These are phyloP conservation scores for Lepidostoma basale DNA, from an alignment of 1,140 invertebrate species.

Conservation along the genomic window DNA sequence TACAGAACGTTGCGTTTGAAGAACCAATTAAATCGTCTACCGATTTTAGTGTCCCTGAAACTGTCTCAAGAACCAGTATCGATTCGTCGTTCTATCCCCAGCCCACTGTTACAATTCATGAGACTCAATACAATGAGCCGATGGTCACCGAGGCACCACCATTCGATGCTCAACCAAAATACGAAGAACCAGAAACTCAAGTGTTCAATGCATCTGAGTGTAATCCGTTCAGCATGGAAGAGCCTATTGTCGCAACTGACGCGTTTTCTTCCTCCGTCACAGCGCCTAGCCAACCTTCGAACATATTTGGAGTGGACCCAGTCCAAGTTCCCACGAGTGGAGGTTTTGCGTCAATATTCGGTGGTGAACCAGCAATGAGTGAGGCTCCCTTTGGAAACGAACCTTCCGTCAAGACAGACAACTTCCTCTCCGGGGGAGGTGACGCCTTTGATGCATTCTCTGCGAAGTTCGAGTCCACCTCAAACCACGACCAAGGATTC, in stretches of 20 bases:
- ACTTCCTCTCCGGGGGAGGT: not conserved
- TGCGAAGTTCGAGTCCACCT: slow-evolving; percentile 78
- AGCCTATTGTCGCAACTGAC: not conserved
- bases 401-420: not conserved
- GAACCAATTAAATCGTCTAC: slow-evolving; percentile 9
- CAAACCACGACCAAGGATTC: slow-evolving; percentile 51
- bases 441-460: slow-evolving; percentile 85
- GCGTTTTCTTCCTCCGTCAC: slow-evolving; percentile 7
- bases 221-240: slow-evolving; percentile 35
- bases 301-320: slow-evolving; percentile 25
- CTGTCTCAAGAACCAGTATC: slow-evolving; percentile 38
- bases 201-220: slow-evolving; percentile 20
- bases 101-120: not conserved
- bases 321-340: not conserved
- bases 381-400: slow-evolving; percentile 11
- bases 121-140: too few species aligned
- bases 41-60: slow-evolving; percentile 46
- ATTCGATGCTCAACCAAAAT: not conserved
- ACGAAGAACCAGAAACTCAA: slow-evolving; percentile 15
- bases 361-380: slow-evolving; percentile 2
- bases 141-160: too few species aligned
- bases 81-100: slow-evolving; percentile 44
- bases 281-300: not conserved
- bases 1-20: slow-evolving; percentile 2
- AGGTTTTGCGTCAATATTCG: slow-evolving; percentile 22